Evolutionary conservation across 2,888 invertebrate species (phyloP), one percentile per base, ranked within the genome.

Genomic region (Meliscaeva auricollis): DNA sequence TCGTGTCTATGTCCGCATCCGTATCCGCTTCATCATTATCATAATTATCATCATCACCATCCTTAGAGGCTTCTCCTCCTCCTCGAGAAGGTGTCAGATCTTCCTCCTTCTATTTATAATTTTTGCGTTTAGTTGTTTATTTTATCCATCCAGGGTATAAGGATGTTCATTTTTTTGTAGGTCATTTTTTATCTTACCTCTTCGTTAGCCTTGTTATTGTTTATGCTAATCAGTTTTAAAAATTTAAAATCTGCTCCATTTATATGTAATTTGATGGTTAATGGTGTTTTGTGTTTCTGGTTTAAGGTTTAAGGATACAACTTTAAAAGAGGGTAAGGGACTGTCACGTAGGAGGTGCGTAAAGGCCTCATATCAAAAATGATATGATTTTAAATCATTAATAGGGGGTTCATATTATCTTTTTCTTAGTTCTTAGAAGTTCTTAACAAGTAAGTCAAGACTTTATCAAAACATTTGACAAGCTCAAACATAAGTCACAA

Each of bases 191-290:
- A 7, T n/a, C 7, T 4, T 26, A 26, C 26, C 26, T 26, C 44
- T 26, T 22, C 41, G 30, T 69, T 60, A 52, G 50, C 48, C 22
- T 3, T 69, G 54, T n/a, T n/a, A 73, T 73, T 56, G 56, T 32
- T 62, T 69, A 70, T 78, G 74, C 22, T 70, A 74, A 78, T 74
- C 62, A 78, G 64, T 20, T 66, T 48, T 35, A 22, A 48, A 78
- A 66, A 3, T 66, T 66, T 44, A 75, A 70, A 64, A 84, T 52
- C 79, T 79, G 79, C 52, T 64, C 54, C 74, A 26, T 9, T 38
- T 38, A 68, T 68, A 68, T 68, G 66, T 44, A 68, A 38, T 66
- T 72, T 52, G 41, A 20, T 56, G 50, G 50, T 52, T 26, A 54
- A 3, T 38, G 20, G 3, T 41, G 32, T 2, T 17, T 26, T 26